These are phyloP conservation scores for Drosophila orosa DNA, from an alignment of 1,140 invertebrate species.

Conservation along the genomic window DNA sequence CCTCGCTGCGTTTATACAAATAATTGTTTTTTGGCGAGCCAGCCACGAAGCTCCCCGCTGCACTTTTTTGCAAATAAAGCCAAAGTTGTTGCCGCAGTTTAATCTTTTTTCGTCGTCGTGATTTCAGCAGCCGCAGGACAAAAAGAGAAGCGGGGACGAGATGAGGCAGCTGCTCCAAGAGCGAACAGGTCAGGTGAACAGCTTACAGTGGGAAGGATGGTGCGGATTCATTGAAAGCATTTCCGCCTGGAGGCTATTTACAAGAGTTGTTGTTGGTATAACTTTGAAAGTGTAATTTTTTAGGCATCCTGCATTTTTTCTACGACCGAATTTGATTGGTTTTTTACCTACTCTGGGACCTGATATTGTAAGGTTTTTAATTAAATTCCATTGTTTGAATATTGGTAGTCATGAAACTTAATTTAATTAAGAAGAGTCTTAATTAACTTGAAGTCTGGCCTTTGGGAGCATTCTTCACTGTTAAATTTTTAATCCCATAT, in stretches of 20 bases:
- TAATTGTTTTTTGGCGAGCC: slow-evolving; percentile 76
- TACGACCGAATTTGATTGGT: not conserved
- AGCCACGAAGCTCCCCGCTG: slow-evolving; percentile 43
- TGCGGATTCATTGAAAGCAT: slow-evolving; percentile 7
- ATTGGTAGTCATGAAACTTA: not conserved
- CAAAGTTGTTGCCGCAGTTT: slow-evolving; percentile 70
- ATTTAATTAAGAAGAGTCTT: not conserved
- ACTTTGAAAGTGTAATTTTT: not conserved
- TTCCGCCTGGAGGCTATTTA: not conserved
- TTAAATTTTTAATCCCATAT: not conserved
- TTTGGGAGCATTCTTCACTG: not conserved
- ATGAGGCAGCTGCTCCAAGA: slow-evolving; percentile 32
- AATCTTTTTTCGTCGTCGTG: slow-evolving; percentile 57
- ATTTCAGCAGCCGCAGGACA: slow-evolving; percentile 43
- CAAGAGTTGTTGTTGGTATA: not conserved
- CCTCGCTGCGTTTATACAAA: slow-evolving; percentile 55
- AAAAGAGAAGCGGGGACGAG: not conserved
- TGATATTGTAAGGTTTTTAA: not conserved
- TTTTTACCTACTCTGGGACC: not conserved
- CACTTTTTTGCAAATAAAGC: slow-evolving; percentile 56
- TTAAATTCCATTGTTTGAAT: not conserved
- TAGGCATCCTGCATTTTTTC: not conserved
- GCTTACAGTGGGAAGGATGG: slow-evolving; percentile 31
- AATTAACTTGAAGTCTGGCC: not conserved
- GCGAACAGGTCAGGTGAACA: slow-evolving; percentile 35